Conservation (phyloP, 1,140 invertebrate genomes). For the Paracyclopina nana region DNA sequence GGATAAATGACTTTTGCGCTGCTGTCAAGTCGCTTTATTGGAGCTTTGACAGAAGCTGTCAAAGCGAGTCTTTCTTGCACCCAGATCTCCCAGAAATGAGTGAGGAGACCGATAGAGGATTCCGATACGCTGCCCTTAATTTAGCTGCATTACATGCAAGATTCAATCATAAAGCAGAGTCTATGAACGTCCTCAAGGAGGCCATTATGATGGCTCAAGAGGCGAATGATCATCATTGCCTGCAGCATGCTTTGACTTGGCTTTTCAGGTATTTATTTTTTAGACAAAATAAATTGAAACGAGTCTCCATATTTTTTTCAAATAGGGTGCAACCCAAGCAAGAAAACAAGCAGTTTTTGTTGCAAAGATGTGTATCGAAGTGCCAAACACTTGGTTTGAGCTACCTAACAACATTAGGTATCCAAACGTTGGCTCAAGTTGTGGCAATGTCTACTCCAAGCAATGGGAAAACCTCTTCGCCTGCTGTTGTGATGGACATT, state of each 20-base stretch:
- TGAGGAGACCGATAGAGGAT: constrained; percentile 49
- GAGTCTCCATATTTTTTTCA: not conserved
- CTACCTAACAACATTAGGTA: constrained; percentile 39
- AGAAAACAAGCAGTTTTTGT: constrained; percentile 27
- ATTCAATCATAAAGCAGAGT: constrained; percentile 40
- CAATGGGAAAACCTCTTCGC: constrained; percentile 11
- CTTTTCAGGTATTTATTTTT: constrained; percentile 30
- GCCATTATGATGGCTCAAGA: constrained; percentile 69
- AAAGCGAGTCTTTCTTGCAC: too few relatives aligned
- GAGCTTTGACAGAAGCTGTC: constrained; percentile 65
- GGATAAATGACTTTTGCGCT: constrained; percentile 66
- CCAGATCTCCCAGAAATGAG: constrained; percentile 28
- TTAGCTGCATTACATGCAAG: constrained; percentile 63
- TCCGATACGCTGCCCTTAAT: constrained; percentile 71
- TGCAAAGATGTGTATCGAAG: constrained; percentile 37
- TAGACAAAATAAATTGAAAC: not conserved
- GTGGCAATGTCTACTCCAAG: too few relatives aligned
- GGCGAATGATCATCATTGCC: constrained; percentile 56
- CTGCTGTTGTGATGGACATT: constrained; percentile 38
- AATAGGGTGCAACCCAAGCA: not conserved
- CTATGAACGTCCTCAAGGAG: constrained; percentile 54
- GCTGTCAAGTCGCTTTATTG: constrained; percentile 61
- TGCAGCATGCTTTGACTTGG: constrained; percentile 66
- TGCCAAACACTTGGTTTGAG: constrained; percentile 36
- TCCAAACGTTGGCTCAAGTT: constrained; percentile 37